phyloP scores from a whole-genome alignment of 2,888 invertebrate species.

The Scaptodrosophila latifasciaeformis region DNA sequence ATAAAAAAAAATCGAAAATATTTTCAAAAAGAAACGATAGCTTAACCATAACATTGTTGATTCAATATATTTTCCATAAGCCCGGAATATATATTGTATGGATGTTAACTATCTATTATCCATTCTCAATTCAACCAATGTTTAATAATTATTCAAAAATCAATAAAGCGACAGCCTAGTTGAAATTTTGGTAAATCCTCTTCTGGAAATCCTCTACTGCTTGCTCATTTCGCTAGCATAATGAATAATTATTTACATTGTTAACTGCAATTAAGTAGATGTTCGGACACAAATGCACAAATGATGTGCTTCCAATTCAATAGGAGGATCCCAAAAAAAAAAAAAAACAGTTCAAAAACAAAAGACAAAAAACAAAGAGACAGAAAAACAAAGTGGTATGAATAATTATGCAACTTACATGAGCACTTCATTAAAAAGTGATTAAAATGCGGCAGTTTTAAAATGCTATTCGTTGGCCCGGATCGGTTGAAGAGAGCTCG shows the following conservation, averaged over 20 bases:
- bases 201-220: too few relatives aligned
- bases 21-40: too few relatives aligned
- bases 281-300: neutral
- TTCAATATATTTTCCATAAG: too few relatives aligned
- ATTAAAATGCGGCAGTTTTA: conserved; percentile 44
- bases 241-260: neutral
- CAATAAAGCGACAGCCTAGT: too few relatives aligned
- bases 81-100: too few relatives aligned
- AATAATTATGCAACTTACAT: conserved; percentile 53
- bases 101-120: too few relatives aligned
- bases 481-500: neutral
- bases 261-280: conserved; percentile 3
- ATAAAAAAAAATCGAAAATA: too few relatives aligned
- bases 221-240: neutral
- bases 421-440: conserved; percentile 55
- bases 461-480: neutral
- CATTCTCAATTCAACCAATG: too few relatives aligned
- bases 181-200: too few relatives aligned
- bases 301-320: too few relatives aligned
- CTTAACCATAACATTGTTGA: too few relatives aligned
- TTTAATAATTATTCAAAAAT: too few relatives aligned
- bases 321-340: neutral
- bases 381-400: conserved; percentile 3
- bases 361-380: neutral
- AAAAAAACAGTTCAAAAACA: neutral